Evolutionary conservation across 1,140 invertebrate genomes (phyloP), one percentile per base, ranked within the genome.

Genomic region (Mactra quadrangularis): DNA sequence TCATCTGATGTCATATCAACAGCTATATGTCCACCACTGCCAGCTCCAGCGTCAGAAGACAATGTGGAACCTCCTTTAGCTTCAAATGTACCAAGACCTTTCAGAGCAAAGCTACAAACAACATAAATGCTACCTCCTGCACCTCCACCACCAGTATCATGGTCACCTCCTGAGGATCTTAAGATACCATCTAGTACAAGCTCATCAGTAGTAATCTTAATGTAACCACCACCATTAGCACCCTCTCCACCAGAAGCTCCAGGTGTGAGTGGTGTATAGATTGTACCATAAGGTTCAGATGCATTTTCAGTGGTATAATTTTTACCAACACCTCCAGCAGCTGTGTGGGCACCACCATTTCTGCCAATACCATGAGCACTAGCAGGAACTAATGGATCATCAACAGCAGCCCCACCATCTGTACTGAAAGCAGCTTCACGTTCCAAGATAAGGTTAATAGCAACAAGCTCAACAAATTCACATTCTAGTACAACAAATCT

Each of bases 1-100:
- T 66, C 31, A 79, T 86, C 85, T 2, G 38, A 59, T 38, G 82
- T 72, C 60, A 87, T 75, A 25, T 86, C 75, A 19, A 87, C 82
- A 57, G 88, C 89, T 57, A 90, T 89, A 50, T 89, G 83, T 11
- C 89, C 89, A 31, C 88, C 89, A 83, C 89, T 89, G 4, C 89
- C 89, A 59, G 84, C 89, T 29, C 89, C 89, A 35, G 82, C 77
- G 25, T 76, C 55, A 6, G 35, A 29, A 29, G 33, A 62, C 38
- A 64, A 79, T 22, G 84, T 71, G 71, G 84, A 81, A 17, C 89
- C 89, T 45, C 89, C 89, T 72, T 75, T 83, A 35, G 82, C 79
- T 53, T 82, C 81, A 41, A 89, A 85, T 17, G 11, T 55, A 50
- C 89, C 89, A 35, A 89, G 79, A 9, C 89, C 87, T 72, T 86